Conservation (phyloP, 2,888 invertebrate species). For the Melanostoma mellinum region DNA sequence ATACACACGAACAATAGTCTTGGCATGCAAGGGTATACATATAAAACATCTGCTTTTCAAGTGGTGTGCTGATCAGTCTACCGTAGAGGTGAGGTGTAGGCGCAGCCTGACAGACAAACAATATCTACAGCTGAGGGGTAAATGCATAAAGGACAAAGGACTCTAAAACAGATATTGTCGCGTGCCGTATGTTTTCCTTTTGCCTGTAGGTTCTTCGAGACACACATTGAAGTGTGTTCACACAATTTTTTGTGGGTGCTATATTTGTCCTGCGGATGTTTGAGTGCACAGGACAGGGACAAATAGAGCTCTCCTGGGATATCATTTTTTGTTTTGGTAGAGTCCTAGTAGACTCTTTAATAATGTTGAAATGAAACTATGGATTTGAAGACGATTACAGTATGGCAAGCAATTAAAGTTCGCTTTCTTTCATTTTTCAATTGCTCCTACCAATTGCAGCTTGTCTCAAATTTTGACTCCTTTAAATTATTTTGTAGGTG, state of each 20-base stretch:
- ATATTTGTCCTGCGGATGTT: constrained; percentile 26
- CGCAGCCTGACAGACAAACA: constrained; percentile 43
- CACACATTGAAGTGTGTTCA: constrained; percentile 27
- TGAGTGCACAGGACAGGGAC: background rate
- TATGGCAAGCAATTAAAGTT: no score
- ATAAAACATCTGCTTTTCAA: constrained; percentile 55
- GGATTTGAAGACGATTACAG: no score
- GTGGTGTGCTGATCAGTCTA: constrained; percentile 37
- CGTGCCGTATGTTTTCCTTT: constrained; percentile 60
- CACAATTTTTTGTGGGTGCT: constrained; percentile 29
- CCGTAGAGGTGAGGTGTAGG: constrained; percentile 61
- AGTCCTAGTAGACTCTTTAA: no score
- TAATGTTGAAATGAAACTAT: no score
- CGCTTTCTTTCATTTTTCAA: no score
- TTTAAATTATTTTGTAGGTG: no score
- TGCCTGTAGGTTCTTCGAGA: background rate
- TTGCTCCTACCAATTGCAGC: no score
- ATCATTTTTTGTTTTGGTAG: no score
- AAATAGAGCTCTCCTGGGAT: no score
- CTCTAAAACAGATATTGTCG: constrained; percentile 52
- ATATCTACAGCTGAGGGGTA: constrained; percentile 12
- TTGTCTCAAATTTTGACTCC: no score
- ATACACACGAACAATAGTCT: background rate
- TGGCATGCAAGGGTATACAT: constrained; percentile 7
- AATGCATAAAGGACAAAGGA: constrained; percentile 27